Evolutionary conservation across 2,797 vertebrate species (phyloP).

Genomic region (Leptodactylus fallax): DNA sequence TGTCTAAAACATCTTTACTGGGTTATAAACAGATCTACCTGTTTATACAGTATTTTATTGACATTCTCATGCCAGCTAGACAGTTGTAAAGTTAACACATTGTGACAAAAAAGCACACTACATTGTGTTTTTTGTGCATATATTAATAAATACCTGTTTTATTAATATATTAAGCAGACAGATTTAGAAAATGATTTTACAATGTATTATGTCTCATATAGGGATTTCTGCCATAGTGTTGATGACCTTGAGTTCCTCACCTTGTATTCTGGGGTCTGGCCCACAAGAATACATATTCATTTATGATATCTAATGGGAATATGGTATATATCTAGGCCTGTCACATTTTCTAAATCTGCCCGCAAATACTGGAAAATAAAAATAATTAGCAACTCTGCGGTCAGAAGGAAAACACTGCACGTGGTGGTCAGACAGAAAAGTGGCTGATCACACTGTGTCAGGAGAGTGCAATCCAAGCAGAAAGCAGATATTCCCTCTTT

Average conservation of each 20-base stretch:
- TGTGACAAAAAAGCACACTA: slow-evolving; percentile 24
- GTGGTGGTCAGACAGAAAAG: slow-evolving; percentile 5
- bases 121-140: slow-evolving; percentile 39
- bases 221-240: background rate
- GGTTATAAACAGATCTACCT: background rate
- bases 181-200: background rate
- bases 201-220: background rate
- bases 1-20: background rate
- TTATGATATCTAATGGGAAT: background rate
- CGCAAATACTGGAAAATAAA: slow-evolving; percentile 14
- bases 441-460: slow-evolving; percentile 10
- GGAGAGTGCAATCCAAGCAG: slow-evolving; percentile 29
- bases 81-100: slow-evolving; percentile 13
- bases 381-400: background rate
- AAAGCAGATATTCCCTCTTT: background rate
- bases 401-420: background rate
- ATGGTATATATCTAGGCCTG: background rate
- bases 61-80: slow-evolving; percentile 28
- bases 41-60: background rate
- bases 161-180: slow-evolving; percentile 58
- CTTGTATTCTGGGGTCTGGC: background rate
- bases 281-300: background rate
- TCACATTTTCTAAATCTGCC: slow-evolving; percentile 34
- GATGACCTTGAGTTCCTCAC: background rate
- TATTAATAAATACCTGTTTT: slow-evolving; percentile 53